A percentile compares a stretch with the other conserved stretches of the same genome.
phyloP scores from a whole-genome alignment of 2,113 vertebrate genomes.

The Sciurus niger region DNA sequence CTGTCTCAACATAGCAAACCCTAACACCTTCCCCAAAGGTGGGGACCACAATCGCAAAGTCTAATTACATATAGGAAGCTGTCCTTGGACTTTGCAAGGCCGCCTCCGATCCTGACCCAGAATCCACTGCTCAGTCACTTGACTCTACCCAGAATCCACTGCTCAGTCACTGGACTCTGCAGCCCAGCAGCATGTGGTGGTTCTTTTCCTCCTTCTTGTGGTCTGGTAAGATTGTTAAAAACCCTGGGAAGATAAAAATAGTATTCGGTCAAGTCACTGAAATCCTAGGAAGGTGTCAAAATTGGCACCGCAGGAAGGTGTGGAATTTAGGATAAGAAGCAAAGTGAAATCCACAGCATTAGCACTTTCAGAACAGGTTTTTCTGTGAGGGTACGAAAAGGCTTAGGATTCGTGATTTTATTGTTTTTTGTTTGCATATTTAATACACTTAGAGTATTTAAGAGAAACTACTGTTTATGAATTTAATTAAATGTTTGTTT shows the following conservation, averaged over 20 bases:
- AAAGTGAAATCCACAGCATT: constrained; percentile 44
- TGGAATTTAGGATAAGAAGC: constrained; percentile 63
- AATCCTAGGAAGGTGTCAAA: constrained; percentile 79
- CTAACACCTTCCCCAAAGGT: not conserved
- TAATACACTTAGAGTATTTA: constrained; percentile 44
- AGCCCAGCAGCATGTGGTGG: not conserved
- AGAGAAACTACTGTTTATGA: constrained; percentile 57
- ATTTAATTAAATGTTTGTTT: constrained; percentile 54
- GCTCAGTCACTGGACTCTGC: not conserved
- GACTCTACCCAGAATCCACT: not conserved
- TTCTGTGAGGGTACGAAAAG: constrained; percentile 1
- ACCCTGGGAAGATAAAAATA: constrained; percentile 76
- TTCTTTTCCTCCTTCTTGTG: constrained; percentile 16
- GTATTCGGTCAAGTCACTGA: constrained; percentile 71
- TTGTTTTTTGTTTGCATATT: constrained; percentile 43
- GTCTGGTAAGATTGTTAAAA: constrained; percentile 75
- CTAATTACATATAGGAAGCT: not conserved
- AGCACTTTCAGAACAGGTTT: constrained; percentile 38
- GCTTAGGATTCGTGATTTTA: not conserved
- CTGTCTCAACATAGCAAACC: not conserved
- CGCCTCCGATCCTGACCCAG: not conserved
- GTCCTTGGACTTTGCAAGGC: not conserved
- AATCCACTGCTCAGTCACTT: not conserved
- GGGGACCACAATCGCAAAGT: not conserved
- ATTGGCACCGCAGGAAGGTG: constrained; percentile 64